These are phyloP conservation scores for Abrostola tripartita DNA, from an alignment of 2,888 invertebrate genomes.

Conservation along the genomic window DNA sequence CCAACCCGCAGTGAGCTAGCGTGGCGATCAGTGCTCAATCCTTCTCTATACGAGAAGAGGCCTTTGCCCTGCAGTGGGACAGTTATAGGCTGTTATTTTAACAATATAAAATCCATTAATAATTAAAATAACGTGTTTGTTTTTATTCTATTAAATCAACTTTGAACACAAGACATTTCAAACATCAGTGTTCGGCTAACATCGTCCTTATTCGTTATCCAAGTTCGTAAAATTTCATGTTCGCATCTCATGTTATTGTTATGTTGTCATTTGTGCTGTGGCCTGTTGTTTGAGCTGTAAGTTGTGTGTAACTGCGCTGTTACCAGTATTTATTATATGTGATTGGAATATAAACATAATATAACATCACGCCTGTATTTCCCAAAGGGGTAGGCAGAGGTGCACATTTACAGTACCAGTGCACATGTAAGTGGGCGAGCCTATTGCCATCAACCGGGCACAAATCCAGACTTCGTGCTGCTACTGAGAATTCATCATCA, in stretches of 20 bases:
- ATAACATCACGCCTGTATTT: too few species aligned
- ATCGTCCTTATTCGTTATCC: conserved; percentile 50
- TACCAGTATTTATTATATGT: conserved; percentile 10
- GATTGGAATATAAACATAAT: neutral
- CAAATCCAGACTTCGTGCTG: too few species aligned
- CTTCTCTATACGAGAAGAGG: too few species aligned
- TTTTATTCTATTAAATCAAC: neutral
- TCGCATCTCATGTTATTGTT: conserved; percentile 42
- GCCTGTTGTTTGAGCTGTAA: conserved; percentile 25
- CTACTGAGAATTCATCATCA: too few species aligned
- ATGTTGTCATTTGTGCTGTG: conserved; percentile 42
- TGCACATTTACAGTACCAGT: too few species aligned
- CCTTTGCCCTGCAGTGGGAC: too few species aligned
- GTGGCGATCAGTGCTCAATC: too few species aligned
- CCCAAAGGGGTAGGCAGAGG: too few species aligned
- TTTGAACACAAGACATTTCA: conserved; percentile 25
- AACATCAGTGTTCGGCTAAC: conserved; percentile 38
- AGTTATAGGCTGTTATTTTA: too few species aligned
- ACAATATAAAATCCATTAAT: neutral
- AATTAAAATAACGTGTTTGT: neutral
- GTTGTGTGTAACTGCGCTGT: conserved; percentile 22
- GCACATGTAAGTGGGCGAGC: too few species aligned
- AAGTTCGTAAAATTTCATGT: conserved; percentile 57
- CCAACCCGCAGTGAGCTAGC: too few species aligned
- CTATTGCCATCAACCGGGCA: too few species aligned